A percentile compares a stretch with the other conserved stretches of the same genome.
Evolutionary conservation across 1,140 invertebrate genomes (phyloP).

Genomic region (Sesamia nonagrioides): DNA sequence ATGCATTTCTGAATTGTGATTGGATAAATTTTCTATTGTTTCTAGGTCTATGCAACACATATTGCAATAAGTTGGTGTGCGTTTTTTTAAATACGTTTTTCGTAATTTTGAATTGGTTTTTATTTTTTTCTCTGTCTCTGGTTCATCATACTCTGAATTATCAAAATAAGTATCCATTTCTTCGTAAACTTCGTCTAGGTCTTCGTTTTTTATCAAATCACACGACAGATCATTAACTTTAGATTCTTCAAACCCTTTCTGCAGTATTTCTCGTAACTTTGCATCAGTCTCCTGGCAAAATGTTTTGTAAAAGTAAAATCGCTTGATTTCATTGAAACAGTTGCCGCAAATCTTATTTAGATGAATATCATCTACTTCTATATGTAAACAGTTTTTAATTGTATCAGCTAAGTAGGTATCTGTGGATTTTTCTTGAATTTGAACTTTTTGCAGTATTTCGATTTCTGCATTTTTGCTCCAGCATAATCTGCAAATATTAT

Average conservation of each 20-base stretch:
- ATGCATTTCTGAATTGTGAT: constrained; percentile 70
- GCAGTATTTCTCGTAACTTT: constrained; percentile 64
- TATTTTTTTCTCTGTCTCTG: constrained; percentile 33
- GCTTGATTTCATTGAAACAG: constrained; percentile 67
- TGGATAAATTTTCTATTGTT: constrained; percentile 55
- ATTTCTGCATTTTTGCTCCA: constrained; percentile 66
- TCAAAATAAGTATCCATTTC: constrained; percentile 41
- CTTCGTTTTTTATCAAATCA: constrained; percentile 48
- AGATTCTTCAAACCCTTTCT: constrained; percentile 35
- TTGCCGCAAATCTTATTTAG: constrained; percentile 68
- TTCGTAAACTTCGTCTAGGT: constrained; percentile 53
- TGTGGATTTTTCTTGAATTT: constrained; percentile 20
- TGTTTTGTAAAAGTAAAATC: constrained; percentile 70
- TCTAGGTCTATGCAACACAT: constrained; percentile 71
- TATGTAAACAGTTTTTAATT: constrained; percentile 71
- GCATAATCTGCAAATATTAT: constrained; percentile 75
- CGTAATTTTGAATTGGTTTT: constrained; percentile 54
- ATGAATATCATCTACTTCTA: constrained; percentile 60
- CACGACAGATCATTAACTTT: constrained; percentile 6
- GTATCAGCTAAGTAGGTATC: constrained; percentile 54
- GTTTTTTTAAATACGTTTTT: constrained; percentile 62
- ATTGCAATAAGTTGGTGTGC: constrained; percentile 73
- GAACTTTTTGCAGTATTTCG: constrained; percentile 55
- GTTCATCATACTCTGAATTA: constrained; percentile 21
- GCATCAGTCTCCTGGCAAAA: constrained; percentile 69